Base-by-base conservation (phyloP, 2,797 vertebrate species). In the Spea hammondii region DNA sequence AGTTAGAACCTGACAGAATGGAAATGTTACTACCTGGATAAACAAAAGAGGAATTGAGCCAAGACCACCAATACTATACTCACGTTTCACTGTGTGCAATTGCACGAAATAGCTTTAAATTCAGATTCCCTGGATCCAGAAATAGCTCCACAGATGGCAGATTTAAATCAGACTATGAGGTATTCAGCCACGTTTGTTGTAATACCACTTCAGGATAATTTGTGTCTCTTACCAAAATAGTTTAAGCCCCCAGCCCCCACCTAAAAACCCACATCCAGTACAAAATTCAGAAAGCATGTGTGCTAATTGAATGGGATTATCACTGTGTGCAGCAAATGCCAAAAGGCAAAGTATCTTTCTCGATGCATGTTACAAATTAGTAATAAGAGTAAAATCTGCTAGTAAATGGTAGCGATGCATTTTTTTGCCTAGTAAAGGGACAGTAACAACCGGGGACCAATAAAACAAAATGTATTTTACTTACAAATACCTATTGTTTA, bases 31-130 rank as follows among this genome's bases (percentile, higher is more conserved):
- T 47, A 65, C 51, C 51, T 71, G 53, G 60, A 48, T 76, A 75
- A 79, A 76, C 67, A 80, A 76, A 55, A 50, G 45, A 44, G 59
- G 57, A 79, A 72, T 54, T 69, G 53, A 70, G 67, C 60, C 62
- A 79, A 65, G 73, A 75, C 79, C 67, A 76, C 79, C 68, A 76
- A 71, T 80, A 66, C 50, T 70, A 57, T 8, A 45, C 71, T 69
- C 71, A 74, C 48, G 8, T 70, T 79, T 65, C 72, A n/a, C 8
- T 53, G 44, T 49, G 70, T 54, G 67, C 50, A 12, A 74, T 17
- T 74, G 50, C 8, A 65, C 12, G 44, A 45, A 70, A 49, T 66
- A 17, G 67, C 72, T 53, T 65, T 60, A 69, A 55, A 68, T 76
- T 75, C 14, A 57, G 1, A 8, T 9, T 51, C 6, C 70, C 8